Base-by-base conservation (phyloP, 2,113 vertebrate species). In the Paramisgurnus dabryanus region DNA sequence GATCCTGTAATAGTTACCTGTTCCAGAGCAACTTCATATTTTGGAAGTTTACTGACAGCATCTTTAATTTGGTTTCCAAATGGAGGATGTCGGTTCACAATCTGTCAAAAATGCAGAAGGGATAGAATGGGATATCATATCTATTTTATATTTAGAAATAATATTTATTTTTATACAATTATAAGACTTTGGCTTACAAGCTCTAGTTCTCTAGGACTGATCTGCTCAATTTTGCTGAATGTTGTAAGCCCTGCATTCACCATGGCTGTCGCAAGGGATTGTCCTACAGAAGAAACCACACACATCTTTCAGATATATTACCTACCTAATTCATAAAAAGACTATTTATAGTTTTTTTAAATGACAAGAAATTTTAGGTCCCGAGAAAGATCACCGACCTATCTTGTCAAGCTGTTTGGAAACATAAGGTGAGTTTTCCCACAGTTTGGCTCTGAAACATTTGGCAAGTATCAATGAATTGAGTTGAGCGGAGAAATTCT, bases 51-150 rank as follows among this genome's bases (percentile, higher is more conserved):
- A 45, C 90, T 85, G 84, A 98, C 94, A 82, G 94, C 92, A 75
- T 99, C 97, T 93, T 93, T 97, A 89, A 99, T 98, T 86, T 97
- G 97, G 87, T 96, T 99, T 87, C 98, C 98, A 94, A 99, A 98
- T 40, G 96, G 97, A 53, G 97, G 97, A 81, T 99, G 95, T 84
- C 97, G 95, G 90, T 96, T 99, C 84, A 99, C 89, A 92, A 99
- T 96, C 98, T 99, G 89, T 60, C 92, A 84, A 90, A 76, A 82
- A 15, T 43, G 45, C n/a, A 15, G 5, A 41, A 15, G 2, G 41
- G 1, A 39, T 13, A 43, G 10, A 45, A 49, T 47, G 40, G 39
- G 49, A n/a, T 34, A 8, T 49, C n/a, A 2, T 12, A 50, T 12
- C 2, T 22, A 5, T 50, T 45, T 40, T 67, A 6, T 15, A 5